Conservation (phyloP, 2,888 invertebrate genomes). For the Heteromyza rotundicornis region DNA sequence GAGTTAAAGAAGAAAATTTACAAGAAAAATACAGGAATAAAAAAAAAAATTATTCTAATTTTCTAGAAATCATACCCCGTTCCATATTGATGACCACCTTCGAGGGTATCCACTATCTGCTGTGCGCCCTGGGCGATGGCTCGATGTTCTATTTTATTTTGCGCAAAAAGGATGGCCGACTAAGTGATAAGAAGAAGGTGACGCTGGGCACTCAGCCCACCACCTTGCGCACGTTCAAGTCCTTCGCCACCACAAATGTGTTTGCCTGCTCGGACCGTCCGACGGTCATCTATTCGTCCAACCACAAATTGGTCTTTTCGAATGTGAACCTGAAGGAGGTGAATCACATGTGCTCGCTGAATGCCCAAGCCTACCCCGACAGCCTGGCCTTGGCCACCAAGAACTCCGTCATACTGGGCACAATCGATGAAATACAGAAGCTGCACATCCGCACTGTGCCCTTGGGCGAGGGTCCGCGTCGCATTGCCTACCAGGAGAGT, state of each 20-base stretch:
- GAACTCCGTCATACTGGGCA: conserved; percentile 79
- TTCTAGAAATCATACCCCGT: conserved; percentile 92
- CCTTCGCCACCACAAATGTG: conserved; percentile 91
- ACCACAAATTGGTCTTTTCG: conserved; percentile 97
- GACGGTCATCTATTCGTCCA: conserved; percentile 98
- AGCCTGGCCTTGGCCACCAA: conserved; percentile 66
- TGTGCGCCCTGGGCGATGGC: conserved; percentile 96
- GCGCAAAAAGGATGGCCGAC: conserved; percentile 74
- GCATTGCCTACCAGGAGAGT: conserved; percentile 94
- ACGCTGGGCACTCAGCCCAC: conserved; percentile 98
- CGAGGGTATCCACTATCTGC: conserved; percentile 87
- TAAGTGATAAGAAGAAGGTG: conserved; percentile 92
- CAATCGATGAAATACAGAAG: conserved; percentile 98
- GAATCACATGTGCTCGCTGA: conserved; percentile 97
- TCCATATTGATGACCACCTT: conserved; percentile 94
- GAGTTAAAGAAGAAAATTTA: conserved; percentile 19
- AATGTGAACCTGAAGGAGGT: conserved; percentile 95
- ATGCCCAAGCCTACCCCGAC: conserved; percentile 94
- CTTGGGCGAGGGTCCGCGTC: conserved; percentile 89
- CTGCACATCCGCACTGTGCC: conserved; percentile 95
- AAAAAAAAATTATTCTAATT: background rate
- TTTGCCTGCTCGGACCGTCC: conserved; percentile 99
- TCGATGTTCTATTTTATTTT: conserved; percentile 95
- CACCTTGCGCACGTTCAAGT: conserved; percentile 86
- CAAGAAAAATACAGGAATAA: conserved; percentile 22